Percentiles rank a stretch among this genome's conserved stretches.
Evolutionary conservation across 2,888 invertebrate genomes (phyloP).

Genomic region (Ypsolopha scabrella): DNA sequence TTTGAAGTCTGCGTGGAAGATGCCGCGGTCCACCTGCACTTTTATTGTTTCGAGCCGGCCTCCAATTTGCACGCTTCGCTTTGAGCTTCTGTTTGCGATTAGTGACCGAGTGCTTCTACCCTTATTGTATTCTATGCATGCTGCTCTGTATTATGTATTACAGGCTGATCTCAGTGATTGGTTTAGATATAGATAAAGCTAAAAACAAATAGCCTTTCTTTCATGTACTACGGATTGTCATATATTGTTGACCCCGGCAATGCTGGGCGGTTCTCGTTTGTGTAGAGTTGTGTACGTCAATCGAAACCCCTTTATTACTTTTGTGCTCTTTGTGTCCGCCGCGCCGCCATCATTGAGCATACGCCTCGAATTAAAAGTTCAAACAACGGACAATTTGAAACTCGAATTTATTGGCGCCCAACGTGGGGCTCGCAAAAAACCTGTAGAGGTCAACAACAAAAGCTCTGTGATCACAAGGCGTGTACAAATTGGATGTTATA

Average conservation of each 20-base stretch:
- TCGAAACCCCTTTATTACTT: slow-evolving; percentile 63
- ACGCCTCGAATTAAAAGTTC: slow-evolving; percentile 55
- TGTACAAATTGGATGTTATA: not conserved
- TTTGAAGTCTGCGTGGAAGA: slow-evolving; percentile 54
- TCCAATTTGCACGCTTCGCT: slow-evolving; percentile 65
- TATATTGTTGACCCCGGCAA: slow-evolving; percentile 4
- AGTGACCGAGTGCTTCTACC: slow-evolving; percentile 20
- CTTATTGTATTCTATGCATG: too few species aligned
- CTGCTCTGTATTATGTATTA: too few species aligned
- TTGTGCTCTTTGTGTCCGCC: slow-evolving; percentile 52
- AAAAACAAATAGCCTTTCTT: too few species aligned
- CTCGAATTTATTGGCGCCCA: slow-evolving; percentile 39
- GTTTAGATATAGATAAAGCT: too few species aligned
- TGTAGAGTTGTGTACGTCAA: slow-evolving; percentile 29
- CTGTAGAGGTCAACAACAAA: not conserved
- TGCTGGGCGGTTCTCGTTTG: slow-evolving; percentile 18
- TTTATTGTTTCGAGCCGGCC: slow-evolving; percentile 58
- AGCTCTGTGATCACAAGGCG: slow-evolving; percentile 2
- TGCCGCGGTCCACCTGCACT: slow-evolving; percentile 63
- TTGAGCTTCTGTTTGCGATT: slow-evolving; percentile 60
- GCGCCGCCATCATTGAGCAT: slow-evolving; percentile 50
- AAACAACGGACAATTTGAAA: slow-evolving; percentile 33
- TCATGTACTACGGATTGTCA: too few species aligned
- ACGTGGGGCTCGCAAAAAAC: slow-evolving; percentile 22
- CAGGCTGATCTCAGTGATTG: too few species aligned